Percentiles rank a stretch among this genome's conserved stretches.
These are phyloP conservation scores for Chunga burmeisteri DNA, from an alignment of 2,113 vertebrate species.

Conservation along the genomic window DNA sequence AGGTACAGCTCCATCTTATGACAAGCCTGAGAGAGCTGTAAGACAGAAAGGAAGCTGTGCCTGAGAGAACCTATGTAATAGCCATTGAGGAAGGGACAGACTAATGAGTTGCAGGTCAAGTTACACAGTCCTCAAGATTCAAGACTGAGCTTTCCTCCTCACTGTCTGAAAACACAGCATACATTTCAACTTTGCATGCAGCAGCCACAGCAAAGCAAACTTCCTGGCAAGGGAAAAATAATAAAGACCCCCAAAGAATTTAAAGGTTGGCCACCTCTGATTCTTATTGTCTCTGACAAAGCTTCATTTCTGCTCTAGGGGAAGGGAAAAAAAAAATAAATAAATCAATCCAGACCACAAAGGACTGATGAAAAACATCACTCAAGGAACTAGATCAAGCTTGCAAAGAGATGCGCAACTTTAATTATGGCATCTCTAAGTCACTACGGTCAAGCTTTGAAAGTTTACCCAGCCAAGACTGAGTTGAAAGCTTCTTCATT, in stretches of 20 bases:
- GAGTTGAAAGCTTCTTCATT: background rate
- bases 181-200: background rate
- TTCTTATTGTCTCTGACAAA: background rate
- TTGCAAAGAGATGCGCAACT: background rate
- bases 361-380: background rate
- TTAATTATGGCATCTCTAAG: background rate
- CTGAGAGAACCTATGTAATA: accelerated
- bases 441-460: background rate
- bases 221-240: background rate
- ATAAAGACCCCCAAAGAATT: background rate
- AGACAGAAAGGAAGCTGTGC: background rate
- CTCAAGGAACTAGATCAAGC: background rate
- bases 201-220: background rate
- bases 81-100: background rate
- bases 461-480: background rate
- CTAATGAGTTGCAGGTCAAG: background rate
- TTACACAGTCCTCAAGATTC: background rate
- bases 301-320: background rate
- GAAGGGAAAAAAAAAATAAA: background rate
- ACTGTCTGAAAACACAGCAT: background rate
- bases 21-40: background rate
- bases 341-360: background rate
- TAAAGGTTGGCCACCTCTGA: background rate
- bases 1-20: accelerated
- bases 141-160: no score